Evolutionary conservation across 2,888 invertebrate species (phyloP), one percentile per base, ranked within the genome.

Genomic region (Beris chalybata): DNA sequence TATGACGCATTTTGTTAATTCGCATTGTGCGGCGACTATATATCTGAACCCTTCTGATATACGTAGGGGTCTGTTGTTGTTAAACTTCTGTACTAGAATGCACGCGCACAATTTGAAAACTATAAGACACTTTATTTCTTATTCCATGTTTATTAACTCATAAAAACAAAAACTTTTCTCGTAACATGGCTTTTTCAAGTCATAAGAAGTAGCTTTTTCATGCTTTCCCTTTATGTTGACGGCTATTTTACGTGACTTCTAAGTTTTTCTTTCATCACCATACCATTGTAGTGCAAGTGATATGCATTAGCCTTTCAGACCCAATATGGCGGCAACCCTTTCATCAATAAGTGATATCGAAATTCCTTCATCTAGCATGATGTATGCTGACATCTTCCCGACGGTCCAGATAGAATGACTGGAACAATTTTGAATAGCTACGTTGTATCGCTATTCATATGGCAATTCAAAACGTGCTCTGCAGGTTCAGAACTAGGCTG

Each of bases 281-380:
- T 11, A 54, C 54, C 54, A 54, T 54, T 54, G 54, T 31, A 54
- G n/a, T 12, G 54, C 31, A 12, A 54, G 54, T 30, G 54, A 31
- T 4, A 54, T 9, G 30, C 6, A 4, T 4, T 29, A 2, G 9
- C 54, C 54, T 9, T 9, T 54, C 3, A 29, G 29, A 30, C 54
- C 32, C 2, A 54, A 31, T n/a, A 7, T 12, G 5, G 11, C 30
- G 30, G 54, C 54, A 11, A 30, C 31, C 7, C 11, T 4, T 9
- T 29, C n/a, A 31, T 54, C 54, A 9, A 54, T 54, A 9, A 54
- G n/a, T 7, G 31, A 30, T 30, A 54, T 54, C 12, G 54, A 54
- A 30, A 31, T 31, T 9, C 68, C 69, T 11, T 71, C 69, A 50
- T 69, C 66, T 5, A 69, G 57, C 63, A 70, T 69, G 3, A 64